Percentiles rank a stretch among this genome's conserved stretches.
Conservation (phyloP, 2,797 vertebrate species). For the Pempheris klunzingeri region DNA sequence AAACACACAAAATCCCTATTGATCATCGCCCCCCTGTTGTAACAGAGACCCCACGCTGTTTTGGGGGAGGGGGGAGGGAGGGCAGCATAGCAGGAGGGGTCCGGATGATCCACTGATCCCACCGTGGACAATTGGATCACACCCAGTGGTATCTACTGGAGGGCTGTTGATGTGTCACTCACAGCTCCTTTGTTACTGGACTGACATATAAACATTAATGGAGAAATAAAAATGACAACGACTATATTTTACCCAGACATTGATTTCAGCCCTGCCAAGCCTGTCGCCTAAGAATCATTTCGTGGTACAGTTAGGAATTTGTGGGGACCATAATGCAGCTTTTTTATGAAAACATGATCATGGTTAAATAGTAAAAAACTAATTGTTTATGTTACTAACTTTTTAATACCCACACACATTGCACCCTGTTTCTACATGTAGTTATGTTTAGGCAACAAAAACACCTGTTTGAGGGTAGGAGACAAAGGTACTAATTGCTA, state of each 20-base stretch:
- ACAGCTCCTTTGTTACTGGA: conserved; percentile 34
- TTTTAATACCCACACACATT: not conserved
- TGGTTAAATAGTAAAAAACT: not conserved
- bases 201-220: conserved; percentile 14
- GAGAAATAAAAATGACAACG: not conserved
- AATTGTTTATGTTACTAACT: not conserved
- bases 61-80: conserved; percentile 61
- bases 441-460: not conserved
- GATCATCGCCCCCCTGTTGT: conserved; percentile 73
- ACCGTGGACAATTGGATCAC: conserved; percentile 83
- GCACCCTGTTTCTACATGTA: not conserved
- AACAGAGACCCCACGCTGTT: conserved; percentile 67
- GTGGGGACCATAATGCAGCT: not conserved
- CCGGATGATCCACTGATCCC: conserved; percentile 82
- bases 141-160: conserved; percentile 75
- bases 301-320: too few species aligned
- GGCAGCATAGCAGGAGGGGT: conserved; percentile 71
- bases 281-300: too few species aligned
- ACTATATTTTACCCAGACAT: not conserved
- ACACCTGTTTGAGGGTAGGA: not conserved
- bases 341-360: too few species aligned
- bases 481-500: not conserved
- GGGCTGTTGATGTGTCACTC: conserved; percentile 73
- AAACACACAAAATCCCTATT: conserved; percentile 83
- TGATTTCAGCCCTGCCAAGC: not conserved